Evolutionary conservation across 2,888 invertebrate genomes (phyloP).

Genomic region (Anagyrus pseudococci): DNA sequence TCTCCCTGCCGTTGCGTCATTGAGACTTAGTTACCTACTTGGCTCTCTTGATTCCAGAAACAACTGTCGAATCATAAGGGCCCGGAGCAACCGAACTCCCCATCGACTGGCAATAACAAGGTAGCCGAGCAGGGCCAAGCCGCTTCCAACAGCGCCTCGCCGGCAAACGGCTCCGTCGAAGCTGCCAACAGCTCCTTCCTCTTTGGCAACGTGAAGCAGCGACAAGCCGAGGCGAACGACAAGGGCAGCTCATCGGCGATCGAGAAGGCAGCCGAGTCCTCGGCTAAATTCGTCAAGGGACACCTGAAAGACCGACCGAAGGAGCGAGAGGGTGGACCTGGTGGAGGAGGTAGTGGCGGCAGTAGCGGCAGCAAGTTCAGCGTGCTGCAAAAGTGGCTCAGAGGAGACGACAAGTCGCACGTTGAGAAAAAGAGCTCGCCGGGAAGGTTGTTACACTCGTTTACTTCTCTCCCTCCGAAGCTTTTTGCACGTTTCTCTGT

Average conservation of each 20-base stretch:
- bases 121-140: constrained; percentile 45
- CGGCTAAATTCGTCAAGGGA: constrained; percentile 52
- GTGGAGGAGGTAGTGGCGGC: constrained; percentile 44
- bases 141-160: constrained; percentile 49
- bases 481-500: no score
- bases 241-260: constrained; percentile 17
- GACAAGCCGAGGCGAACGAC: constrained; percentile 41
- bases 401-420: constrained; percentile 63
- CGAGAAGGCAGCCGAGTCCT: constrained; percentile 51
- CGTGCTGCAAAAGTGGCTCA: constrained; percentile 67
- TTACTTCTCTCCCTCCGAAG: not conserved
- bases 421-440: constrained; percentile 56
- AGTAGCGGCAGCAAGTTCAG: constrained; percentile 58
- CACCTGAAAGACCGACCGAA: constrained; percentile 50
- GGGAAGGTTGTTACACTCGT: constrained; percentile 48
- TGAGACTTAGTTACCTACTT: no score
- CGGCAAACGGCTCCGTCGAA: constrained; percentile 44
- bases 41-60: not conserved
- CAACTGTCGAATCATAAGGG: constrained; percentile 18
- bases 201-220: constrained; percentile 47
- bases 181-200: constrained; percentile 59
- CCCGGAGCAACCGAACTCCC: constrained; percentile 26
- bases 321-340: constrained; percentile 51
- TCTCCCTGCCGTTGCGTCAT: no score
- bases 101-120: constrained; percentile 39